phyloP scores from a whole-genome alignment of 2,888 invertebrate genomes.

The Drosophila prolongata region DNA sequence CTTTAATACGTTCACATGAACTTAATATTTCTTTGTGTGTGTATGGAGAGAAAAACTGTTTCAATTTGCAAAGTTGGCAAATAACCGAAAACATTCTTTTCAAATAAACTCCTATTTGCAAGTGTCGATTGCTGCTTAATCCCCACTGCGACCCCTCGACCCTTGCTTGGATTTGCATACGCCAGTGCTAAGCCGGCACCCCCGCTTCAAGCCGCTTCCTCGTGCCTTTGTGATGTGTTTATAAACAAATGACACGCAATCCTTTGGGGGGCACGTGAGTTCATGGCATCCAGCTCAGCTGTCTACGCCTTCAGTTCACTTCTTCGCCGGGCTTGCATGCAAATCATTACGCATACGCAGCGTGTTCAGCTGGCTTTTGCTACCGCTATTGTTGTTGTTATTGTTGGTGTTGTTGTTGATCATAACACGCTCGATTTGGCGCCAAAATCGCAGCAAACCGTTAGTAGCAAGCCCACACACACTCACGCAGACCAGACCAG shows the following conservation, averaged over 20 bases:
- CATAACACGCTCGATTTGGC: slow-evolving; percentile 71
- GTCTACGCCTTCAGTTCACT: slow-evolving; percentile 38
- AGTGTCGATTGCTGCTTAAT: slow-evolving; percentile 41
- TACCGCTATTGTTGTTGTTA: slow-evolving; percentile 12
- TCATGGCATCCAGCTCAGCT: slow-evolving; percentile 41
- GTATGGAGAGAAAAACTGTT: background rate
- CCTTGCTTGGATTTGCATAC: slow-evolving; percentile 15
- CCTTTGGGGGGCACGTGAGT: slow-evolving; percentile 58
- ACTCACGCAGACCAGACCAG: slow-evolving; percentile 35
- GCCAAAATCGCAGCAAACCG: slow-evolving; percentile 67
- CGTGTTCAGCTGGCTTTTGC: slow-evolving; percentile 48
- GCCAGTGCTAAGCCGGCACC: slow-evolving; percentile 2
- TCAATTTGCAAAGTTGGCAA: slow-evolving; percentile 9
- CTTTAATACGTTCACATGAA: too few species aligned
- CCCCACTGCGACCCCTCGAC: slow-evolving; percentile 9
- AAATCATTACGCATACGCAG: slow-evolving; percentile 71
- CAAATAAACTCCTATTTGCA: slow-evolving; percentile 14
- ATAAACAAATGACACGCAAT: slow-evolving; percentile 83
- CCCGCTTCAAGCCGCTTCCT: slow-evolving; percentile 2
- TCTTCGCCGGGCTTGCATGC: slow-evolving; percentile 54
- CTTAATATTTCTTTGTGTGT: too few species aligned
- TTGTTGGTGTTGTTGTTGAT: slow-evolving; percentile 42
- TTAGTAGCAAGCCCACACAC: slow-evolving; percentile 26
- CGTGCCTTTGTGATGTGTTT: slow-evolving; percentile 65
- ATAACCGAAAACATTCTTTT: slow-evolving; percentile 8